phyloP scores from a whole-genome alignment of 2,888 invertebrate genomes.

The Drosophila anomalata region DNA sequence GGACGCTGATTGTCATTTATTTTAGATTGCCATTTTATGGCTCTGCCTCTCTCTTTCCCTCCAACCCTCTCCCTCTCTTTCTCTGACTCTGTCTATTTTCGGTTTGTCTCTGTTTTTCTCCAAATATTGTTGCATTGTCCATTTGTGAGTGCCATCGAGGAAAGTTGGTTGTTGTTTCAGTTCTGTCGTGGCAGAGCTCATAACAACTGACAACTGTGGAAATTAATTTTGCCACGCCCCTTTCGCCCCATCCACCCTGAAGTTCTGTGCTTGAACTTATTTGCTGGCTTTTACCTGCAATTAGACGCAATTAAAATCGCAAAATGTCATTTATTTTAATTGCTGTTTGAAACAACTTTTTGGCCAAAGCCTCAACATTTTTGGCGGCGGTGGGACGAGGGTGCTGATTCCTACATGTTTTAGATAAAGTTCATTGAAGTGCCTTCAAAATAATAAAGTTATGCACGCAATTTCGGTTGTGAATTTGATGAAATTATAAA shows the following conservation, averaged over 20 bases:
- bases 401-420: conserved; percentile 52
- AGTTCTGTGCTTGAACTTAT: conserved; percentile 68
- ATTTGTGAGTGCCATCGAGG: conserved; percentile 46
- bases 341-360: conserved; percentile 74
- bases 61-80: conserved; percentile 29
- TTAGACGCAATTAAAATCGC: conserved; percentile 75
- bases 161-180: conserved; percentile 37
- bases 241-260: conserved; percentile 40
- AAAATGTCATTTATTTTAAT: conserved; percentile 78
- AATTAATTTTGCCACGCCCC: conserved; percentile 60
- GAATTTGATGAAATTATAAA: conserved; percentile 74
- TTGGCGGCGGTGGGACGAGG: not conserved
- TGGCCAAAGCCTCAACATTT: conserved; percentile 63
- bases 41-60: conserved; percentile 35
- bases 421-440: conserved; percentile 70
- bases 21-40: conserved; percentile 48
- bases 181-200: conserved; percentile 35
- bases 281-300: conserved; percentile 75
- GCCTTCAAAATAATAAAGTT: conserved; percentile 76
- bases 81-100: conserved; percentile 1
- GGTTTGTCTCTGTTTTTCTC: conserved; percentile 34
- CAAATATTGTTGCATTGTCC: conserved; percentile 43
- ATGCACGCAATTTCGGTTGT: conserved; percentile 71
- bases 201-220: conserved; percentile 69
- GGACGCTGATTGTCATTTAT: conserved; percentile 57